Base-by-base conservation (phyloP, 2,113 vertebrate genomes). In the Engraulis encrasicolus region DNA sequence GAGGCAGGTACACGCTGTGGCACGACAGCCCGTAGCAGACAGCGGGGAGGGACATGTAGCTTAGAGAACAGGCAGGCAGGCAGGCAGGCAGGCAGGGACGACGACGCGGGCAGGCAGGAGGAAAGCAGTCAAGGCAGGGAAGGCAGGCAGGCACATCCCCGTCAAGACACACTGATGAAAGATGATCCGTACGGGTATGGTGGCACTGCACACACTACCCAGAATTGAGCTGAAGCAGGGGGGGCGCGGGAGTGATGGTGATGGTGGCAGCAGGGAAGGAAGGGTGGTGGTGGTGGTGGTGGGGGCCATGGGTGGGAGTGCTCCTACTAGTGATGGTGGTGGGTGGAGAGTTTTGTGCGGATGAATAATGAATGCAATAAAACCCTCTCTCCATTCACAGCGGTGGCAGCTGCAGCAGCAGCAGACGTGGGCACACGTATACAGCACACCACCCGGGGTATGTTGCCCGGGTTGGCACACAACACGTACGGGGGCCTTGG, bases 81-180 rank as follows among this genome's bases (percentile, higher is more conserved):
- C 17, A 5, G 19, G 80, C 80, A 38, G 45, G 31, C 80, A 11
- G 23, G 27, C 27, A 27, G 11, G 58, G 23, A 27, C n/a, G n/a
- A n/a, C n/a, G n/a, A n/a, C n/a, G n/a, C n/a, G n/a, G 27, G 23
- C 85, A 87, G 88, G 85, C 85, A 84, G 87, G 74, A n/a, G 58
- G 81, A 79, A 14, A 19, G 45, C 15, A 31, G 88, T n/a, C n/a
- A n/a, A n/a, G 87, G 85, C 83, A 83, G 87, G 85, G 34, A 23
- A 74, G 58, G 27, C 66, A 36, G 2, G 31, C 66, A 36, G 66
- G 31, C 66, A 74, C 66, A 31, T 74, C 27, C 27, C 66, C 6
- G 66, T 74, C 66, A 74, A 34, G 12, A 31, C 12, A 12, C 12
- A 5, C 66, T 74, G 31, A 74, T 74, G 66, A 74, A 74, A 74